Percentiles rank a stretch among this genome's conserved stretches.
Evolutionary conservation across 2,797 vertebrate genomes (phyloP).

Genomic region (Aulostomus chinensis): DNA sequence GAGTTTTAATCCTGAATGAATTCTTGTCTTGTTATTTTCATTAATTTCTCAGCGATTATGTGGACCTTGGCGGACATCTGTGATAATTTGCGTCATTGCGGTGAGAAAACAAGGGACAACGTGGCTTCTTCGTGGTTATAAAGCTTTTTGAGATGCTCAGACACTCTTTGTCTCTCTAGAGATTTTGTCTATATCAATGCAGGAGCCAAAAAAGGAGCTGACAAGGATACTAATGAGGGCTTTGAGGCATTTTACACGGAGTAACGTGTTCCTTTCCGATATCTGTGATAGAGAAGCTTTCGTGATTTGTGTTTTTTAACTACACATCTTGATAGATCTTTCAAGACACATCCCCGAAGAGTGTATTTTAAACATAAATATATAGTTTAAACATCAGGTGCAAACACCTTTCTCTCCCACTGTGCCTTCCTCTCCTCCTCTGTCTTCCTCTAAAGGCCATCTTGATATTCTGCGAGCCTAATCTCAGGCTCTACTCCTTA

Average conservation of each 20-base stretch:
- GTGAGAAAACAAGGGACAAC: neutral
- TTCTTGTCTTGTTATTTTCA: no score
- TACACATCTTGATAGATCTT: neutral
- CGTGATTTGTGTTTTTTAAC: neutral
- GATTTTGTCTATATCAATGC: constrained; percentile 14
- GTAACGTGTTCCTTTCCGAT: neutral
- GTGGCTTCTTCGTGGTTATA: constrained; percentile 4
- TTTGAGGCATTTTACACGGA: neutral
- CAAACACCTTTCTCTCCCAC: constrained; percentile 22
- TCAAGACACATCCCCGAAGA: no score
- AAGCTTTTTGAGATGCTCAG: constrained; percentile 8
- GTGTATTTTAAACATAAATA: no score
- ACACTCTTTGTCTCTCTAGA: constrained; percentile 1
- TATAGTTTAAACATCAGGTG: constrained; percentile 29
- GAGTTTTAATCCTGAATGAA: no score
- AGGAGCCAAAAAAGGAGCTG: constrained; percentile 13
- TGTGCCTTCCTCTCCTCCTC: constrained; percentile 12
- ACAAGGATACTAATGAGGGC: constrained; percentile 23
- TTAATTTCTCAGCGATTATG: no score
- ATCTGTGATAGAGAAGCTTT: neutral
- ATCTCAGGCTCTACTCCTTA: constrained; percentile 61
- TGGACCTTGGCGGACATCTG: constrained; percentile 4
- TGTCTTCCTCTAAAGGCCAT: constrained; percentile 43
- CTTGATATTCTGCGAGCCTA: constrained; percentile 50
- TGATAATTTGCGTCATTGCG: neutral